Percentiles rank a stretch among this genome's conserved stretches.
Conservation (phyloP, 2,888 invertebrate genomes). For the Brachyopa scutellaris region DNA sequence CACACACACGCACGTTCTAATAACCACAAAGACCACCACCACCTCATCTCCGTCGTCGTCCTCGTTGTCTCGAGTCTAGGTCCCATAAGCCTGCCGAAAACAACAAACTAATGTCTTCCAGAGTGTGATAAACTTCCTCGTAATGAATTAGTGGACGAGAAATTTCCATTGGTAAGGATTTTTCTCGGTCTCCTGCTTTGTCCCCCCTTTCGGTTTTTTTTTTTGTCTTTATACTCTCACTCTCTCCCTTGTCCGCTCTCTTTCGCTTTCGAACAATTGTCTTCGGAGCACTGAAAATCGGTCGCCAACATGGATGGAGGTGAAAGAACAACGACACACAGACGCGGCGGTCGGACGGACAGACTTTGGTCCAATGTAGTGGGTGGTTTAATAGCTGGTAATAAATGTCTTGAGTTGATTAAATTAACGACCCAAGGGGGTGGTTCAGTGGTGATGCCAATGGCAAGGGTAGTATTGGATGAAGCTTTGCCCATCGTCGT, state of each 20-base stretch:
- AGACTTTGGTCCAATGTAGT: conserved; percentile 73
- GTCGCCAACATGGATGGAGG: neutral
- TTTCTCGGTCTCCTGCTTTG: conserved; percentile 49
- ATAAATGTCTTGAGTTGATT: conserved; percentile 76
- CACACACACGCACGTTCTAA: neutral
- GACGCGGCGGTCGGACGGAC: conserved; percentile 25
- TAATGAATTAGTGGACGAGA: conserved; percentile 72
- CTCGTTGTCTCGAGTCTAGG: neutral
- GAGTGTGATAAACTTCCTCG: conserved; percentile 72
- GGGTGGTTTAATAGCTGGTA: conserved; percentile 76
- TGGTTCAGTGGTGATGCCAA: conserved; percentile 41
- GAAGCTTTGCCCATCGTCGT: conserved; percentile 14
- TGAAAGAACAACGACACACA: neutral
- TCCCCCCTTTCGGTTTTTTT: neutral
- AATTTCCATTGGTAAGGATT: conserved; percentile 64
- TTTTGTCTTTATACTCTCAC: neutral
- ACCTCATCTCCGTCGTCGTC: neutral
- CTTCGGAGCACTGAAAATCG: conserved; percentile 44
- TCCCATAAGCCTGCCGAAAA: conserved; percentile 65
- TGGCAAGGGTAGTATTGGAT: conserved; percentile 39
- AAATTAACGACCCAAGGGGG: conserved; percentile 75
- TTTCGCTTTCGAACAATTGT: conserved; percentile 16
- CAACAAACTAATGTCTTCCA: conserved; percentile 72
- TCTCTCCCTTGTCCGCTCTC: neutral
- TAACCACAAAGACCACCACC: conserved; percentile 38